Evolutionary conservation across 2,113 vertebrate genomes (phyloP).

Genomic region (Eupsittula cactorum): DNA sequence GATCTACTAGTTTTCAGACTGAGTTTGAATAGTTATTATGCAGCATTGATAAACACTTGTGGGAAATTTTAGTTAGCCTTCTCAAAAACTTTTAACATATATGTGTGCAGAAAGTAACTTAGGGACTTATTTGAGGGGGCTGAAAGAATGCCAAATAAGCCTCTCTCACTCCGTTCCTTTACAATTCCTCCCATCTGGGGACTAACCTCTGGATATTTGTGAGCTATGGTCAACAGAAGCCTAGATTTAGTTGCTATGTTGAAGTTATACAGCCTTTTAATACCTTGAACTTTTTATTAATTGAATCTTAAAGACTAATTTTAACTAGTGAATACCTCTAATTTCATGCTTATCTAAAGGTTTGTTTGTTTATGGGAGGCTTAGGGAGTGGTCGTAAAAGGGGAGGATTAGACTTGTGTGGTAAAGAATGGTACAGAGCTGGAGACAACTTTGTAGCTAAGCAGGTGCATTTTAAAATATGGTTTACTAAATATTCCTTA

Average conservation of each 20-base stretch:
- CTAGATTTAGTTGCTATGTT: not conserved
- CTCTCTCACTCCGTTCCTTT: not conserved
- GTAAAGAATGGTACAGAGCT: not conserved
- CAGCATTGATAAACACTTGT: not conserved
- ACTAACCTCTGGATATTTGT: not conserved
- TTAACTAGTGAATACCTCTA: not conserved
- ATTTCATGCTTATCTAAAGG: not conserved
- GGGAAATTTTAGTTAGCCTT: not conserved
- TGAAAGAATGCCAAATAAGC: not conserved
- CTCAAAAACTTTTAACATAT: not conserved
- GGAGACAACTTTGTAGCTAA: not conserved
- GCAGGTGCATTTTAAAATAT: not conserved
- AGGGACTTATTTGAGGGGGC: not conserved
- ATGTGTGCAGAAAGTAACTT: not conserved
- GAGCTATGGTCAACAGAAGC: not conserved
- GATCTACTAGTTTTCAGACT: not conserved
- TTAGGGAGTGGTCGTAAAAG: not conserved
- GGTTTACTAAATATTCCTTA: not conserved
- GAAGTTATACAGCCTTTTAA: not conserved
- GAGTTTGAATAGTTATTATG: not conserved
- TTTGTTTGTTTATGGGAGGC: not conserved
- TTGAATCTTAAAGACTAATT: not conserved
- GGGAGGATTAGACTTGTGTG: not conserved
- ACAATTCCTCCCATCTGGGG: accelerated
- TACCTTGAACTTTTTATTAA: not conserved